A percentile compares a stretch with the other conserved stretches of the same genome.
phyloP scores from a whole-genome alignment of 2,113 vertebrate species.

The Ceuthmochares aereus region DNA sequence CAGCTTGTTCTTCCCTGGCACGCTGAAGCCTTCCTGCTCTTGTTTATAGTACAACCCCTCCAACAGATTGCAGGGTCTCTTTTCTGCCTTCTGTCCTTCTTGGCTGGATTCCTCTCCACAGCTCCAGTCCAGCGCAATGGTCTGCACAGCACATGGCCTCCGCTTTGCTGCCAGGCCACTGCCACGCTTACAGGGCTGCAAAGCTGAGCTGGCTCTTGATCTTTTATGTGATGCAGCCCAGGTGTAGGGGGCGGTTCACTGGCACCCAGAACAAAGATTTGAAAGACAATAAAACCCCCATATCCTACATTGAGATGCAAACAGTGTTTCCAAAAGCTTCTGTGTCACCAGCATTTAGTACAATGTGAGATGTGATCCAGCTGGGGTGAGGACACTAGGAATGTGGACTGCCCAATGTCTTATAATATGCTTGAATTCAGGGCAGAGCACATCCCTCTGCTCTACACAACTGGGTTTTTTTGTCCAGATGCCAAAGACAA shows the following conservation, averaged over 20 bases:
- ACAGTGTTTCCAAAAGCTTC: neutral
- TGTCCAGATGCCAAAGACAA: neutral
- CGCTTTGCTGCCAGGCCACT: fast-evolving
- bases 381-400: neutral
- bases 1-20: constrained; percentile 53
- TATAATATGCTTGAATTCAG: neutral
- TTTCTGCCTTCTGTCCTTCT: constrained; percentile 66
- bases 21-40: constrained; percentile 31
- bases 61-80: constrained; percentile 64
- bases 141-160: constrained; percentile 29
- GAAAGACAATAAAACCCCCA: neutral
- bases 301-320: neutral
- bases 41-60: constrained; percentile 55
- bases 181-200: neutral
- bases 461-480: neutral
- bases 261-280: neutral
- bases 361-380: neutral
- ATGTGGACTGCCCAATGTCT: neutral
- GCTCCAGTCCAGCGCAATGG: constrained; percentile 56
- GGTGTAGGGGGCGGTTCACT: neutral
- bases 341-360: neutral
- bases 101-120: constrained; percentile 52
- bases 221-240: neutral
- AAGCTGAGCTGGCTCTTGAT: neutral
- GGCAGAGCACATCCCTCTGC: neutral